phyloP scores from a whole-genome alignment of 2,888 invertebrate genomes.

The Rhorus exstirpatorius region DNA sequence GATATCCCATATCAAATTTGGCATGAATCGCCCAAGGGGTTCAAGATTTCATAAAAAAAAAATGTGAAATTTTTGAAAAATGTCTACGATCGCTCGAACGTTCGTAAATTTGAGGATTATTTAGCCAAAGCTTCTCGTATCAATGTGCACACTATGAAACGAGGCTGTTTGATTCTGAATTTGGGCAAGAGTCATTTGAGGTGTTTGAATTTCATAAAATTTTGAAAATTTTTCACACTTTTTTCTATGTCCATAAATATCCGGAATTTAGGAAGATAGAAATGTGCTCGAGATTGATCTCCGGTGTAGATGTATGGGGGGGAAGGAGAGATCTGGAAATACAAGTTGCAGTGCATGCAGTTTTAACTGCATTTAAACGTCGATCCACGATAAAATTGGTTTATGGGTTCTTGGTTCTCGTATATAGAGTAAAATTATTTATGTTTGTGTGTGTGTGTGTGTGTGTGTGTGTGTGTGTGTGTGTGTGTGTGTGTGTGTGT shows the following conservation, averaged over 20 bases:
- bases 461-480: conserved; percentile 70
- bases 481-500: conserved; percentile 74
- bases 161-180: no score
- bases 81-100: no score
- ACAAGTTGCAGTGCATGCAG: conserved; percentile 41
- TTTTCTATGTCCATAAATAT: background rate
- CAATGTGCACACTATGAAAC: no score
- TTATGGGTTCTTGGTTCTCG: conserved; percentile 62
- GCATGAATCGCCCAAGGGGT: no score
- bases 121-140: no score
- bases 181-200: no score
- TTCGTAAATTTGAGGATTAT: no score
- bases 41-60: no score
- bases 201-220: no score
- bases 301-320: conserved; percentile 7
- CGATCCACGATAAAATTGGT: conserved; percentile 71
- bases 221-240: no score
- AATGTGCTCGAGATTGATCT: conserved; percentile 39
- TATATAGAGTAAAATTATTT: conserved; percentile 19
- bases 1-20: no score
- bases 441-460: conserved; percentile 8
- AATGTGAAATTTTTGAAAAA: no score
- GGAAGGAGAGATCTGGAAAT: conserved; percentile 4
- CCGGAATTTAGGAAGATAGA: conserved; percentile 36
- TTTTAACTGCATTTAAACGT: conserved; percentile 69